A percentile compares a stretch with the other conserved stretches of the same genome.
Conservation (phyloP, 2,888 invertebrate genomes). For the Hypsopygia costalis region DNA sequence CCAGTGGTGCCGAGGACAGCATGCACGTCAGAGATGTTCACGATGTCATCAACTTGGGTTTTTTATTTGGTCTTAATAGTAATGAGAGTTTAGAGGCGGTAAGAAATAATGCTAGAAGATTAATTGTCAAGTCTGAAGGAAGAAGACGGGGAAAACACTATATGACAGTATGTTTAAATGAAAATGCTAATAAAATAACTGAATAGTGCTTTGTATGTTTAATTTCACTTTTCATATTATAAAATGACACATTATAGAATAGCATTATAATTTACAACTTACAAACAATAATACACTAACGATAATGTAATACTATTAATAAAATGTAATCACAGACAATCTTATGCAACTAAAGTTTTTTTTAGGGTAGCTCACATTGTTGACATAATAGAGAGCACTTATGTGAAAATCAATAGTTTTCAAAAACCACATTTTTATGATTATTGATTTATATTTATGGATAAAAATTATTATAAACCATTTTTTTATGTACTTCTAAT, state of each 20-base stretch:
- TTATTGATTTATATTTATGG: too few species aligned
- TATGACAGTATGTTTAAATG: constrained; percentile 36
- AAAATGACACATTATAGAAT: not conserved
- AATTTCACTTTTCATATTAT: constrained; percentile 1
- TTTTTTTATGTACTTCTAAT: too few species aligned
- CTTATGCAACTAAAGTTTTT: not conserved
- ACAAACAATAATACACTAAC: constrained; percentile 5
- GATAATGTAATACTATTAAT: not conserved
- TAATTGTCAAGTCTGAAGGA: constrained; percentile 82
- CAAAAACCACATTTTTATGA: too few species aligned
- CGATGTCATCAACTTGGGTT: constrained; percentile 87
- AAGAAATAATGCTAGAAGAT: constrained; percentile 77
- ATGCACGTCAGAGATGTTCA: constrained; percentile 85
- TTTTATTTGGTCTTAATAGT: constrained; percentile 86
- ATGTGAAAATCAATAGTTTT: too few species aligned
- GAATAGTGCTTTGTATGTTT: constrained; percentile 18
- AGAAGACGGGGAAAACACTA: constrained; percentile 72
- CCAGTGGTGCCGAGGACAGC: constrained; percentile 83
- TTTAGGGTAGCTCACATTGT: too few species aligned
- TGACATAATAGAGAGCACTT: too few species aligned
- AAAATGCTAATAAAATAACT: constrained; percentile 37
- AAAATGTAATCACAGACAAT: constrained; percentile 15
- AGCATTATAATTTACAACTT: not conserved
- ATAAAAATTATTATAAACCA: too few species aligned
- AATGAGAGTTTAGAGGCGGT: constrained; percentile 85